phyloP scores from a whole-genome alignment of 92 coral and sea anemone species.

The Heteractis magnifica region DNA sequence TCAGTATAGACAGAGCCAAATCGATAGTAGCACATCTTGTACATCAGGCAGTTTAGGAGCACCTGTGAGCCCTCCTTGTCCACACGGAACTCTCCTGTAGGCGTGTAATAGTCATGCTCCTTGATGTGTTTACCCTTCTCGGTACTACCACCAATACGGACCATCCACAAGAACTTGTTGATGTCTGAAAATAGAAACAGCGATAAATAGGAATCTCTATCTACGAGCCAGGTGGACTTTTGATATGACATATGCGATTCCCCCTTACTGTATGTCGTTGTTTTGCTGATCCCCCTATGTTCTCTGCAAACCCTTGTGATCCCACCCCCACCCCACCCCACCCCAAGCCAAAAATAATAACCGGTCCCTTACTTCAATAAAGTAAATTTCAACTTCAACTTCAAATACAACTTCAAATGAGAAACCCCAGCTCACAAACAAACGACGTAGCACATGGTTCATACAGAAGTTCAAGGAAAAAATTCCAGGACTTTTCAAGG shows the following conservation, averaged over 20 bases:
- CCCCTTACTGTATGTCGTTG: too few species aligned
- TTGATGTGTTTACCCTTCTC: slow-evolving; percentile 97
- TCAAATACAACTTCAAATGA: too few species aligned
- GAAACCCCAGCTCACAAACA: too few species aligned
- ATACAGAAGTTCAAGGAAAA: too few species aligned
- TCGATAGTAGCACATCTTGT: slow-evolving; percentile 99
- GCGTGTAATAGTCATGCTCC: slow-evolving; percentile 95
- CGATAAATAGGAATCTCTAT: not conserved
- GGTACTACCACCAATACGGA: slow-evolving; percentile 99
- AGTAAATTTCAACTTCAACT: too few species aligned
- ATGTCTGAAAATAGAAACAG: slow-evolving; percentile 55
- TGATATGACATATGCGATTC: not conserved
- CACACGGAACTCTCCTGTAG: slow-evolving; percentile 96
- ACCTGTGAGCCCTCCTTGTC: slow-evolving; percentile 93
- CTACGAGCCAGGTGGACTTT: not conserved
- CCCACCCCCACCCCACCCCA: too few species aligned
- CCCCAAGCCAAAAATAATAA: too few species aligned
- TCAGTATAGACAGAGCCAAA: slow-evolving; percentile 98
- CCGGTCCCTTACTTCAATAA: too few species aligned
- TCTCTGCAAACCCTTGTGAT: too few species aligned
- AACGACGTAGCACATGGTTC: too few species aligned
- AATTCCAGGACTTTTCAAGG: too few species aligned
- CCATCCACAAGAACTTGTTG: slow-evolving; percentile 99
- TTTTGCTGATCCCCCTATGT: too few species aligned
- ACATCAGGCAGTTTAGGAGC: slow-evolving; percentile 94